Conservation (phyloP, 1,140 invertebrate species). For the Panagrolaimus sp. region DNA sequence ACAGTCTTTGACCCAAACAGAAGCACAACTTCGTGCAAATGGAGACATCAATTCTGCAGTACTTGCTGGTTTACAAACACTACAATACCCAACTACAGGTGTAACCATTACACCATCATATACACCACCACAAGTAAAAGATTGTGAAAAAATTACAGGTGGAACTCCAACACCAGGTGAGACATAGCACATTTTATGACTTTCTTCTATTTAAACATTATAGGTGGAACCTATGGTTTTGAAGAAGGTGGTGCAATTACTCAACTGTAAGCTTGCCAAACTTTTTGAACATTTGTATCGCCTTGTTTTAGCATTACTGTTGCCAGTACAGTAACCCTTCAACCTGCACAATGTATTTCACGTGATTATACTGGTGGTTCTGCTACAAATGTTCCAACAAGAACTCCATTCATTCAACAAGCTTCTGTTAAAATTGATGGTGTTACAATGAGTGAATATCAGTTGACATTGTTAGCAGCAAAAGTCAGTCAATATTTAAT, state of each 20-base stretch:
- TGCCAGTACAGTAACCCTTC: not conserved
- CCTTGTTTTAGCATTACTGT: too few species aligned
- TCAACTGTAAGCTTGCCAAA: too few species aligned
- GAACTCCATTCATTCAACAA: not conserved
- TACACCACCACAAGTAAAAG: constrained; percentile 1
- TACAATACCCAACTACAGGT: not conserved
- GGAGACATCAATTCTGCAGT: constrained; percentile 1
- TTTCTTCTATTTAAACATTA: too few species aligned
- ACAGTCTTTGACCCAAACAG: not conserved
- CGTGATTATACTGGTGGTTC: not conserved
- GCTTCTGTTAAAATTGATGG: constrained; percentile 11
- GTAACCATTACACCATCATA: not conserved
- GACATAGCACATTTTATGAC: too few species aligned
- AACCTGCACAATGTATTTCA: not conserved
- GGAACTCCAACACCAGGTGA: not conserved
- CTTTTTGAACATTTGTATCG: too few species aligned
- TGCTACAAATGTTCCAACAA: not conserved
- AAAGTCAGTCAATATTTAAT: not conserved
- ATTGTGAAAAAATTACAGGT: constrained; percentile 9
- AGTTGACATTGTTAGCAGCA: not conserved
- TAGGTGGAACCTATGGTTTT: not conserved
- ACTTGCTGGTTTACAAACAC: not conserved
- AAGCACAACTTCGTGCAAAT: not conserved
- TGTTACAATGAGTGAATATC: not conserved
- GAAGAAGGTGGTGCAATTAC: constrained; percentile 14